Conservation (phyloP, 2,113 vertebrate genomes). For the Rana temporaria region DNA sequence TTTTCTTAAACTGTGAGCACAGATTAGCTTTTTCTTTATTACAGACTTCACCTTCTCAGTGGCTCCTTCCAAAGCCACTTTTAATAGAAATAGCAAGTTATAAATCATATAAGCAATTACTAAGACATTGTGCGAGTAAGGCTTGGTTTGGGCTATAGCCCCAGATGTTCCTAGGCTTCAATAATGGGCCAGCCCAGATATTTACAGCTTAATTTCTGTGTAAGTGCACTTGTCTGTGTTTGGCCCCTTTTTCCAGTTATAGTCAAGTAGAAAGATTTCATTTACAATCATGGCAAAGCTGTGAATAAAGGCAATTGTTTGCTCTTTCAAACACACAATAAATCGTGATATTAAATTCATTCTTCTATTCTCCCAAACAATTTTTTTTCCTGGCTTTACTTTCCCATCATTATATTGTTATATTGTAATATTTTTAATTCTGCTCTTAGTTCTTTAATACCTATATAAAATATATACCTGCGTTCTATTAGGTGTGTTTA, state of each 20-base stretch:
- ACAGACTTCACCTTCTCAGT: slow-evolving; percentile 68
- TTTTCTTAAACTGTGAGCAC: slow-evolving; percentile 64
- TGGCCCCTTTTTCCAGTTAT: slow-evolving; percentile 72
- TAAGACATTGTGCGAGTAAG: slow-evolving; percentile 68
- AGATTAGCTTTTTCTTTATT: slow-evolving; percentile 65
- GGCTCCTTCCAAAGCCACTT: slow-evolving; percentile 73
- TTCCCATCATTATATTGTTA: too few species aligned
- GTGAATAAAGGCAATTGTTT: slow-evolving; percentile 67
- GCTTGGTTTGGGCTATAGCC: slow-evolving; percentile 67
- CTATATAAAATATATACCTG: too few species aligned
- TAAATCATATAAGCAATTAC: slow-evolving; percentile 80
- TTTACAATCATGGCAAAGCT: slow-evolving; percentile 63
- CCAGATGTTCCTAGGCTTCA: slow-evolving; percentile 76
- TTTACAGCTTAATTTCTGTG: slow-evolving; percentile 82
- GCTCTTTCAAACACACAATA: slow-evolving; percentile 64
- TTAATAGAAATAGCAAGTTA: slow-evolving; percentile 72
- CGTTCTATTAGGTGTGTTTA: too few species aligned
- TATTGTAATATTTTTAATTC: too few species aligned
- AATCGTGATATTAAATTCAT: slow-evolving; percentile 64
- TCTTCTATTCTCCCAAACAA: neutral
- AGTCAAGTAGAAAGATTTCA: slow-evolving; percentile 66
- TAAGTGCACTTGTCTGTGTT: slow-evolving; percentile 75
- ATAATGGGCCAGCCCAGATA: slow-evolving; percentile 75
- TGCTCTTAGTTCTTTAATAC: too few species aligned
- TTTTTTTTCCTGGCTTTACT: too few species aligned